These are phyloP conservation scores for Labeo calbasu DNA, from an alignment of 2,797 vertebrate species.

Conservation along the genomic window DNA sequence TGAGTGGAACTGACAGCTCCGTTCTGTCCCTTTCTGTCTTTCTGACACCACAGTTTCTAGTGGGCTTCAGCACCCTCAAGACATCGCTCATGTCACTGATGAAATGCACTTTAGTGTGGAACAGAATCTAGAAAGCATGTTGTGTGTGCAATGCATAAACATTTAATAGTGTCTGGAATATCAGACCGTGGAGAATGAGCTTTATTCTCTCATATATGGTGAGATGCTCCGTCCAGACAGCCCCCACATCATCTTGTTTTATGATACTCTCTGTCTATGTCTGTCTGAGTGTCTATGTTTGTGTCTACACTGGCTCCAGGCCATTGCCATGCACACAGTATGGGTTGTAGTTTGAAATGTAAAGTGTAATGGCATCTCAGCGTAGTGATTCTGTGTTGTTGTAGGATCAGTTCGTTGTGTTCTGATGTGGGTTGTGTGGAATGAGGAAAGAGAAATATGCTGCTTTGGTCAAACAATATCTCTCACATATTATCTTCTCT, in stretches of 20 bases:
- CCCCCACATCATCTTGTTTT: neutral
- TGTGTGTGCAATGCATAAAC: neutral
- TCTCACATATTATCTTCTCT: constrained; percentile 16
- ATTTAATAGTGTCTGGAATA: constrained; percentile 10
- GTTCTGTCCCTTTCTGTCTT: neutral
- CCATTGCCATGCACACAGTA: neutral
- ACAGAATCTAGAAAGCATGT: constrained; percentile 3
- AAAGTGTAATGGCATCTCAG: constrained; percentile 22
- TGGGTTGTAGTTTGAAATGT: constrained; percentile 33
- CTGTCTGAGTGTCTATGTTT: neutral
- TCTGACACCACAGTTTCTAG: constrained; percentile 6
- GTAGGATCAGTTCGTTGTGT: neutral
- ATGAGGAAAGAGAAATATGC: neutral
- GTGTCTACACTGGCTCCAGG: constrained; percentile 2
- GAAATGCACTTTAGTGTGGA: neutral
- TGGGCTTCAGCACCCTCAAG: constrained; percentile 28
- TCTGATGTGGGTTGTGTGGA: neutral
- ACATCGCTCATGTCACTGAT: neutral
- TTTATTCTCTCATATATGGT: constrained; percentile 20
- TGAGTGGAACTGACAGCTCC: constrained; percentile 45
- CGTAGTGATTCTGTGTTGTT: neutral
- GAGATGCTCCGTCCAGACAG: neutral
- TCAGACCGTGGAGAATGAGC: constrained; percentile 24
- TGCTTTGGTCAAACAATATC: neutral
- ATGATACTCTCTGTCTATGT: neutral